Percentiles rank a stretch among this genome's conserved stretches.
These are phyloP conservation scores for Melanotaenia parkinsoni DNA, from an alignment of 2,797 vertebrate genomes.

Conservation along the genomic window DNA sequence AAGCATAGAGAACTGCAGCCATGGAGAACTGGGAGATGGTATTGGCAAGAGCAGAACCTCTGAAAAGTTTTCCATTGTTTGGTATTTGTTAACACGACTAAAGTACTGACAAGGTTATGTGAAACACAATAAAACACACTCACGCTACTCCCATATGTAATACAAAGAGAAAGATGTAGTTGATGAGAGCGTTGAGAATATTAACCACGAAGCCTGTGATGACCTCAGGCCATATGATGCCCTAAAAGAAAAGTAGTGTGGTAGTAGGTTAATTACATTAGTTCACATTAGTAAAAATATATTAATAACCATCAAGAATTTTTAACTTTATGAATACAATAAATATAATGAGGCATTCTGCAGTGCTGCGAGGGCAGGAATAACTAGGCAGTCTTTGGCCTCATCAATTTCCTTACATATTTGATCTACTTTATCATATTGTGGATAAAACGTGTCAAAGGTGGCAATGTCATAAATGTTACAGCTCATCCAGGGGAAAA, in stretches of 20 bases:
- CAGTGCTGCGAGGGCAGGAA: background rate
- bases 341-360: background rate
- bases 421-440: background rate
- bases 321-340: background rate
- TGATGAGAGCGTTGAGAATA: constrained; percentile 86
- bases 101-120: background rate
- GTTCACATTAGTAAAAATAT: background rate
- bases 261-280: background rate
- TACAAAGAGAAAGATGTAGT: constrained; percentile 85
- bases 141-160: constrained; percentile 89
- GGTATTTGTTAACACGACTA: background rate
- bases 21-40: constrained; percentile 84
- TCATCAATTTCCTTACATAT: background rate
- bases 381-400: background rate
- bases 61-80: constrained; percentile 45
- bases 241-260: constrained; percentile 76
- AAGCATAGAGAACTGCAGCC: constrained; percentile 83
- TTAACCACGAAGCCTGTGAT: constrained; percentile 87
- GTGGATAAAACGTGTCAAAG: background rate
- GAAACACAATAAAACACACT: constrained; percentile 71
- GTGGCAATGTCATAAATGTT: background rate
- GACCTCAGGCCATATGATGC: constrained; percentile 90
- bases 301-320: background rate
- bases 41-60: constrained; percentile 91
- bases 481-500: background rate